Evolutionary conservation across 2,888 invertebrate species (phyloP), one percentile per base, ranked within the genome.

Genomic region (Trachelus tabidus): DNA sequence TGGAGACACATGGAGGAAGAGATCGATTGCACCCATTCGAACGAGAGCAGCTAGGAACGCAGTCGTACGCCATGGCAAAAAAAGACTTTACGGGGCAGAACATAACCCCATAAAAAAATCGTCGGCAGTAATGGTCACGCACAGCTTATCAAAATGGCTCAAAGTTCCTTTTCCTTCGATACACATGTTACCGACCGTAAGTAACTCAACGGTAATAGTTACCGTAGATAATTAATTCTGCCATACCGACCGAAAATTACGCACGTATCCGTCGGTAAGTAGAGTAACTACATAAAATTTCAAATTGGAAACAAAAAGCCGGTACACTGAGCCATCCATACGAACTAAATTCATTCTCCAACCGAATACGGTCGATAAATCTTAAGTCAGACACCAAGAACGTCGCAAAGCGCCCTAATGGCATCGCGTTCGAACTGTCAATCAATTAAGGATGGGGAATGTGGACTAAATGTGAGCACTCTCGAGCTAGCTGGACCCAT

Each of bases 391-490:
- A 23, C 56, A 35, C 35, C 35, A 23, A 56, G 23, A 56, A 2
- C 56, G 23, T 23, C 23, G 9, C 9, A 23, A 56, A 23, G 56
- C 56, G 56, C 1, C 56, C 56, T 23, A 56, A 56, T 40, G 35
- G 69, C 69, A 73, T 79, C 77, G 73, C 79, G 75, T 80, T 73
- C 37, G 75, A 73, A 75, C 23, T 15, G 23, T 56, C 15, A 56
- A 56, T 23, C 56, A 56, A 56, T 56, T 56, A 56, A 23, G 15
- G 9, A 73, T 69, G 76, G 56, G 83, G 79, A 84, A 82, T 81
- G 82, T 81, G 35, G 73, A 78, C 80, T 78, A 83, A 73, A 77
- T 56, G 74, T 73, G 77, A 81, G 77, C 68, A 75, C 74, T 77
- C 69, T 37, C 80, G 68, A 75, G 15, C 68, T 71, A 33, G 34